Evolutionary conservation across 2,797 vertebrate species (phyloP), one percentile per base, ranked within the genome.

Genomic region (Hipposideros larvatus): DNA sequence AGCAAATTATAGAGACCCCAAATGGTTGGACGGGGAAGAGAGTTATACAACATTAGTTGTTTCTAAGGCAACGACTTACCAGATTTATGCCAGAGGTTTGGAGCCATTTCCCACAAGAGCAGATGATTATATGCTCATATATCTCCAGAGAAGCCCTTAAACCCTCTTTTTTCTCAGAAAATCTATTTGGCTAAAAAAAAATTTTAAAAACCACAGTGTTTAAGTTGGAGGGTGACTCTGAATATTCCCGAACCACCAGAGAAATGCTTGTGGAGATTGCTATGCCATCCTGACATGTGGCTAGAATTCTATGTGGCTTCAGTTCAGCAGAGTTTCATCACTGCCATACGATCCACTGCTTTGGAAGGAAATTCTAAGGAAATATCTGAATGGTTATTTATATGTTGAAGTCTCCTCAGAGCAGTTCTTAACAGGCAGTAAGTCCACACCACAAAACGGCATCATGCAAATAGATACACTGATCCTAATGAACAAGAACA

Each of bases 81-180:
- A 97, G 91, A 97, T 97, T 96, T 96, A 96, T 97, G 91, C 94
- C 86, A 95, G 78, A 94, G 79, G 91, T 95, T 88, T 79, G 78
- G 96, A 97, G 96, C 95, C 92, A 90, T 97, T 96, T 97, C 95
- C 61, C 78, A 73, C 78, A 84, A 94, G 96, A 97, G 61, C 71
- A 85, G 86, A 96, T 95, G 94, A 97, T 96, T 96, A 96, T 97
- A 96, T 95, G 78, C 55, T 97, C 97, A 97, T 96, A 96, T 97
- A 89, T 96, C 96, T 97, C 94, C 90, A 94, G 92, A 97, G 90
- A 98, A 95, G 86, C 83, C 71, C 92, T 97, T 96, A 94, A 95
- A 97, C 83, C 63, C 90, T 95, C 91, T 93, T 95, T 73, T 96
- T 94, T 96, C 87, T 95, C 95, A 97, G 94, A 96, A 98, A 98